Percentiles rank a stretch among this genome's conserved stretches.
Evolutionary conservation across 2,113 vertebrate species (phyloP).

Genomic region (Oryctolagus cuniculus): DNA sequence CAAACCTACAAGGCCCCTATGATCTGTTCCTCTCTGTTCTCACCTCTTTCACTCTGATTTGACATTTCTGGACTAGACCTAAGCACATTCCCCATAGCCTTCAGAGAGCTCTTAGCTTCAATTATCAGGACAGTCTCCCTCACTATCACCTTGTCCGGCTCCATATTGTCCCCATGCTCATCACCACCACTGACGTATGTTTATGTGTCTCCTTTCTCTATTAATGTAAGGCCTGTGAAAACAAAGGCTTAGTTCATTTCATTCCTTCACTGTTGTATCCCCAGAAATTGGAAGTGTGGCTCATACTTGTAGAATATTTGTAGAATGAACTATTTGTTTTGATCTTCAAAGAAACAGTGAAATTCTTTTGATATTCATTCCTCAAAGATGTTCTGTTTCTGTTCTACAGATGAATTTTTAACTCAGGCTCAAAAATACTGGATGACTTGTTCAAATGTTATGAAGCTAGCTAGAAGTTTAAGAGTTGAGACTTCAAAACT

Average conservation of each 20-base stretch:
- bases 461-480: background rate
- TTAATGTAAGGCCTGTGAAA: background rate
- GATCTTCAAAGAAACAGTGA: background rate
- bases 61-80: background rate
- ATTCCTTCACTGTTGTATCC: background rate
- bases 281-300: background rate
- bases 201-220: background rate
- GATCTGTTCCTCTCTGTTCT: background rate
- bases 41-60: background rate
- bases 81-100: background rate
- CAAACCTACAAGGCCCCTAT: background rate
- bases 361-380: background rate
- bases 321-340: conserved; percentile 17
- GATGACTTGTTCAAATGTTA: conserved; percentile 3
- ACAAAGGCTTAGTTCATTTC: background rate
- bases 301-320: background rate
- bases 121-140: background rate
- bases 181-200: background rate
- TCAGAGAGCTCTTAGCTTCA: background rate
- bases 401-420: background rate
- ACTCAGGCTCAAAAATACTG: background rate
- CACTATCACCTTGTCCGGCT: background rate
- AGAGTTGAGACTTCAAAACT: background rate
- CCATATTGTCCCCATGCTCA: background rate
- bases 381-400: background rate